Evolutionary conservation across 2,797 vertebrate genomes (phyloP).

Genomic region (Tragopan temminckii): DNA sequence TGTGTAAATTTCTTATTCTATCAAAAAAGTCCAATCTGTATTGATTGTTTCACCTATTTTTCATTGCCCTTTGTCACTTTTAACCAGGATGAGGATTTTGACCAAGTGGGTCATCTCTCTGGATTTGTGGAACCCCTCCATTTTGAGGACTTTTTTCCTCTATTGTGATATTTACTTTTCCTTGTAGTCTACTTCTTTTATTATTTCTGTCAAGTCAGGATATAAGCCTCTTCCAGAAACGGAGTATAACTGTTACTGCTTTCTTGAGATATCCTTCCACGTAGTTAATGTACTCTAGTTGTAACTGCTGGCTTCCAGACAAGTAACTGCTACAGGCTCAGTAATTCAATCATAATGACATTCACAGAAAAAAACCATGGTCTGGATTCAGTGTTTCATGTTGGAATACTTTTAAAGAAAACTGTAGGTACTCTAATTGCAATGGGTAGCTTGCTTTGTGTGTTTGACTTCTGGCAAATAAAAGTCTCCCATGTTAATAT

Average conservation of each 20-base stretch:
- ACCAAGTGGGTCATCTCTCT: neutral
- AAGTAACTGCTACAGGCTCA: neutral
- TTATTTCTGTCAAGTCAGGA: neutral
- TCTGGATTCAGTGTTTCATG: neutral
- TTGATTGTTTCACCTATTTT: neutral
- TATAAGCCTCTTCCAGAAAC: neutral
- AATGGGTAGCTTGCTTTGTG: neutral
- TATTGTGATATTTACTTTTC: fast-evolving
- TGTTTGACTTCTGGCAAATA: neutral
- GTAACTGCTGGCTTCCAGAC: slow-evolving; percentile 12
- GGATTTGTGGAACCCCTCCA: neutral
- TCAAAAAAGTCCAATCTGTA: neutral
- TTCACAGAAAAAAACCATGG: neutral
- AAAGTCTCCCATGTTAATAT: neutral
- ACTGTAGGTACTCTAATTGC: neutral
- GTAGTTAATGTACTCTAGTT: slow-evolving; percentile 8
- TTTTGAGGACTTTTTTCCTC: neutral
- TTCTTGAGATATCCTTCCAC: neutral
- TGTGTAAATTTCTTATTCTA: neutral
- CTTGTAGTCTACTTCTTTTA: neutral
- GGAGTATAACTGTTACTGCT: neutral
- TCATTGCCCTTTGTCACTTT: neutral
- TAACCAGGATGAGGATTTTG: neutral
- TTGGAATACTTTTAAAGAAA: slow-evolving; percentile 17
- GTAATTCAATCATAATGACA: neutral